Conservation (phyloP, 2,888 invertebrate genomes). For the Aleiodes testaceus region DNA sequence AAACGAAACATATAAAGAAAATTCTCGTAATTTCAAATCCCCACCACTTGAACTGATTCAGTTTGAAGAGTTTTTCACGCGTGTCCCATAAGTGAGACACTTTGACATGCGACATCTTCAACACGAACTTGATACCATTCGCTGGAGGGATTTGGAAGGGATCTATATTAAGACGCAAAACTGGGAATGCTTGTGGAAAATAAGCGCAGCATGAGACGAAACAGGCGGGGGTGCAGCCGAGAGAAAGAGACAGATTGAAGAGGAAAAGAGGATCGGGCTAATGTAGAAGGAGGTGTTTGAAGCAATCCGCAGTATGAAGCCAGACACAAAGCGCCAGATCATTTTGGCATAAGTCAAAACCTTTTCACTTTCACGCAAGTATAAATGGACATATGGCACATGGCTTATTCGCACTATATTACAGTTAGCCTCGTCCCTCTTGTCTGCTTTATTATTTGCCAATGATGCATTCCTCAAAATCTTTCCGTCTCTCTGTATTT, state of each 20-base stretch:
- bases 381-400: conserved; percentile 60
- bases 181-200: conserved; percentile 66
- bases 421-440: conserved; percentile 9
- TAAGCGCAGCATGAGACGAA: conserved; percentile 59
- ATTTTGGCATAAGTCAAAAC: conserved; percentile 72
- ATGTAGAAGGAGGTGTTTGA: conserved; percentile 21
- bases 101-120: conserved; percentile 56
- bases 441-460: not conserved
- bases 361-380: conserved; percentile 52
- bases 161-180: conserved; percentile 67
- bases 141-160: conserved; percentile 47
- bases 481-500: conserved; percentile 37
- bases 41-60: no score
- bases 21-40: no score
- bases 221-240: conserved; percentile 34
- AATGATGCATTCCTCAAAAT: conserved; percentile 8
- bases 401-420: conserved; percentile 44
- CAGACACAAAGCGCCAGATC: conserved; percentile 70
- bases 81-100: conserved; percentile 49
- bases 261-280: not conserved
- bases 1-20: no score
- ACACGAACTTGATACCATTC: conserved; percentile 65
- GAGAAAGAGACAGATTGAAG: conserved; percentile 14
- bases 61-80: conserved; percentile 34
- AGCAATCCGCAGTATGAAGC: conserved; percentile 49